Evolutionary conservation across 2,113 vertebrate genomes (phyloP).

Genomic region (Urocitellus parryii): DNA sequence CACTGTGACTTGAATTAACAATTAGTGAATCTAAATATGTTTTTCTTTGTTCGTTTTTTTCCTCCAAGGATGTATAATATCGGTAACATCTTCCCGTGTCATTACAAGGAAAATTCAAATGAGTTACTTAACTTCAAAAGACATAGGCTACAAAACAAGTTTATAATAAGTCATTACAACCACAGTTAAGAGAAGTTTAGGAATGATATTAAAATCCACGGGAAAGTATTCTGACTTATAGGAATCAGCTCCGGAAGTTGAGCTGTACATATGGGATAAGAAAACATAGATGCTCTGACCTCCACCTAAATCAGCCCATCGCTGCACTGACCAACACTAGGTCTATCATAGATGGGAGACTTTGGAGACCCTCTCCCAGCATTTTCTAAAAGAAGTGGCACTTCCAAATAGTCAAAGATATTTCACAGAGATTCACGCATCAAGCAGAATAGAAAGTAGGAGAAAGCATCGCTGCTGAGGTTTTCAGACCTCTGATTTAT

Average conservation of each 20-base stretch:
- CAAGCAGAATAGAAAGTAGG: conserved; percentile 48
- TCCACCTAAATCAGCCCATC: neutral
- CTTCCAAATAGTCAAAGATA: conserved; percentile 45
- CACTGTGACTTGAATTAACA: neutral
- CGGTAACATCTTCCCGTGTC: neutral
- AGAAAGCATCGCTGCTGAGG: neutral
- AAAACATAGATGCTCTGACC: neutral
- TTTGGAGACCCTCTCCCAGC: conserved; percentile 4
- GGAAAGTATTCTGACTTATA: conserved; percentile 41
- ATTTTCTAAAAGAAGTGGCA: conserved; percentile 45
- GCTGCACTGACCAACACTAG: neutral
- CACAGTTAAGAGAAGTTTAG: conserved; percentile 61
- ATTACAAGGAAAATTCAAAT: conserved; percentile 60
- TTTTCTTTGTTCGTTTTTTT: neutral
- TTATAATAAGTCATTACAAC: conserved; percentile 78
- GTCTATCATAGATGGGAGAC: neutral
- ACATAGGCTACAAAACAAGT: conserved; percentile 63
- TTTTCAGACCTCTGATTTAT: conserved; percentile 36
- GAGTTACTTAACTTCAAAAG: conserved; percentile 75
- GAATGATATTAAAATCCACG: conserved; percentile 63
- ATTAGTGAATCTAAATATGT: neutral
- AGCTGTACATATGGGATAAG: neutral
- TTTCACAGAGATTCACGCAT: conserved; percentile 6
- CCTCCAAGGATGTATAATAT: neutral
- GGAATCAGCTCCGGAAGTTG: conserved; percentile 54